Percentiles rank a stretch among this genome's conserved stretches.
These are phyloP conservation scores for Phylloscopus trochiloides DNA, from an alignment of 2,113 vertebrate species.

Conservation along the genomic window DNA sequence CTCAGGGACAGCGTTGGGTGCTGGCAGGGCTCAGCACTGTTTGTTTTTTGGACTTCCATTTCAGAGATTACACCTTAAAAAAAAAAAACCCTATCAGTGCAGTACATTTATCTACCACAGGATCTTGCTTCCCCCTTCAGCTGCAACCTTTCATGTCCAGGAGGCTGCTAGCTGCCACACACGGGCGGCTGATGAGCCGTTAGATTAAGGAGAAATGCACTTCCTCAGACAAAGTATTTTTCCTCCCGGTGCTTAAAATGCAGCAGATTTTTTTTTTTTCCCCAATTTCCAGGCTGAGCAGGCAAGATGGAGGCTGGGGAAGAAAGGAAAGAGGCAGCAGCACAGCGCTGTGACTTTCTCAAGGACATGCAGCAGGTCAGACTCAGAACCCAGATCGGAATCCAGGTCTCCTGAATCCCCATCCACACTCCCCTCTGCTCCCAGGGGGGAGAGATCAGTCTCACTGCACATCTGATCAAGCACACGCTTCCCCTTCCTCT, in stretches of 20 bases:
- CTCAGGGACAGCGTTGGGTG: accelerated
- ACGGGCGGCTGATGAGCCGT: not conserved
- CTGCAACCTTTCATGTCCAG: constrained; percentile 3
- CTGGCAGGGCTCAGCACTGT: not conserved
- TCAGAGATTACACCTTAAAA: not conserved
- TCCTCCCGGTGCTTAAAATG: accelerated
- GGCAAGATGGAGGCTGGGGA: not conserved
- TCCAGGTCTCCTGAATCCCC: not conserved
- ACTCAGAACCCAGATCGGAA: not conserved
- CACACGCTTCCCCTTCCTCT: not conserved
- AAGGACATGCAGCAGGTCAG: not conserved
- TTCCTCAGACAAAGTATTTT: not conserved
- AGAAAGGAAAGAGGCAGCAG: not conserved
- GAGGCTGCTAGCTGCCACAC: not conserved
- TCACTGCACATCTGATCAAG: not conserved
- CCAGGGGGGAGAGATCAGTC: not conserved
- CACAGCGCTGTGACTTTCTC: not conserved
- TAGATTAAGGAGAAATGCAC: not conserved
- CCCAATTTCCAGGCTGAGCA: not conserved
- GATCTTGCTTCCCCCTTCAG: constrained; percentile 28
- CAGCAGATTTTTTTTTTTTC: not conserved
- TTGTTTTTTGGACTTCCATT: not conserved
- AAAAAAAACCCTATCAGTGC: not conserved
- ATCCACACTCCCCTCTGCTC: not conserved
- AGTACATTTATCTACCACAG: not conserved